Base-by-base conservation (phyloP, 2,113 vertebrate species). In the Ageneiosus marmoratus region DNA sequence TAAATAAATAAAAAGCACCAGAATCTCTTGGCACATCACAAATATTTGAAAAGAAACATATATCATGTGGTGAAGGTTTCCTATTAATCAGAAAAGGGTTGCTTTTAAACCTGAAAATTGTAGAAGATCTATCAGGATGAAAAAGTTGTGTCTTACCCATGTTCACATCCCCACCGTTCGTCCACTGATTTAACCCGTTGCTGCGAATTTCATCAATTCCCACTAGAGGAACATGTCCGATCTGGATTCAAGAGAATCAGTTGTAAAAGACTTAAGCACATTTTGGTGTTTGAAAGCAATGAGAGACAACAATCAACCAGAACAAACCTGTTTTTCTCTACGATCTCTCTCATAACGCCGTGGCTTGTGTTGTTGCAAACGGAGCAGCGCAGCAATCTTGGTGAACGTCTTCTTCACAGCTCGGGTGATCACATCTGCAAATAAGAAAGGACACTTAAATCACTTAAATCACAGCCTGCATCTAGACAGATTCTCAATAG, bases 201-300 rank as follows among this genome's bases (percentile, higher is more conserved):
- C 89, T 93, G 27, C 91, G 90, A 82, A 95, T 92, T 88, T 94
- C 94, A 91, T 94, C 92, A 82, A 94, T 94, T 58, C 94, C 94
- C 91, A 91, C 91, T 74, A 92, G 79, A 67, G 90, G 86, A 18
- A 92, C 89, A 24, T 89, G 86, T 87, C 89, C 69, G 27, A 89
- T 80, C 80, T 86, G 85, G 7, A 82, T 24, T 82, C 3, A 7
- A 85, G 80, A 79, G 29, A 77, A 51, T 87, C 0, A 27, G 70
- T 80, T 46, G 27, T 55, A 10, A 53, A 0, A 34, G 9, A 12
- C 50, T 55, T 55, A 11, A 41, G 27, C n/a, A n/a, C n/a, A n/a
- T n/a, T n/a, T n/a, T n/a, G n/a, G n/a, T n/a, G n/a, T n/a, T n/a
- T 41, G 37, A 41, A 41, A 41, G 37, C 58, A 34, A 32, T 11